phyloP scores from a whole-genome alignment of 2,797 vertebrate genomes.

The Moxostoma hubbsi region DNA sequence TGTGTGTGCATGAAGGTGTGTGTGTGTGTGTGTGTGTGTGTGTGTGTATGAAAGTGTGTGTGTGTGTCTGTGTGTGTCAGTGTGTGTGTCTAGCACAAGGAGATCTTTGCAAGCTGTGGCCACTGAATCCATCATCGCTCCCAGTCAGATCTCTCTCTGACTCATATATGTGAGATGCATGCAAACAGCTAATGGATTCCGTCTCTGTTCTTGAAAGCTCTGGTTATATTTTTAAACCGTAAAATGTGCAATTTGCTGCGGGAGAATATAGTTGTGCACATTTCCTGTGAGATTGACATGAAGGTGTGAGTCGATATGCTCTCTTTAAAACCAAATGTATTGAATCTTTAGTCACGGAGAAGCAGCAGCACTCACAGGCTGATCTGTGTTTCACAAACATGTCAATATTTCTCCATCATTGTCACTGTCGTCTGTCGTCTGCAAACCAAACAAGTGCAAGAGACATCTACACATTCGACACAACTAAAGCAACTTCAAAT shows the following conservation, averaged over 20 bases:
- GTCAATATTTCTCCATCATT: not conserved
- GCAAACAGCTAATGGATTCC: constrained; percentile 34
- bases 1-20: no score
- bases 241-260: constrained; percentile 18
- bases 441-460: no score
- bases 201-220: constrained; percentile 33
- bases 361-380: not conserved
- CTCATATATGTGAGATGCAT: constrained; percentile 35
- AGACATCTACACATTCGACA: no score
- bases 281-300: not conserved
- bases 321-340: not conserved
- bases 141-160: constrained; percentile 13
- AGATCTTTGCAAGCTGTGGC: not conserved
- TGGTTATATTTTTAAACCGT: constrained; percentile 26
- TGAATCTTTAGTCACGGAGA: not conserved
- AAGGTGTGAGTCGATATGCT: not conserved
- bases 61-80: not conserved
- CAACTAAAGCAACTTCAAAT: no score
- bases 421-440: no score
- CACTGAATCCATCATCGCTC: constrained; percentile 28
- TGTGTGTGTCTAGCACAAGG: not conserved
- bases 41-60: no score
- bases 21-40: no score
- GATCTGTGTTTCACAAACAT: not conserved
- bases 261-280: not conserved